phyloP scores from a whole-genome alignment of 2,797 vertebrate species.

The Ctenopoma multispine region DNA sequence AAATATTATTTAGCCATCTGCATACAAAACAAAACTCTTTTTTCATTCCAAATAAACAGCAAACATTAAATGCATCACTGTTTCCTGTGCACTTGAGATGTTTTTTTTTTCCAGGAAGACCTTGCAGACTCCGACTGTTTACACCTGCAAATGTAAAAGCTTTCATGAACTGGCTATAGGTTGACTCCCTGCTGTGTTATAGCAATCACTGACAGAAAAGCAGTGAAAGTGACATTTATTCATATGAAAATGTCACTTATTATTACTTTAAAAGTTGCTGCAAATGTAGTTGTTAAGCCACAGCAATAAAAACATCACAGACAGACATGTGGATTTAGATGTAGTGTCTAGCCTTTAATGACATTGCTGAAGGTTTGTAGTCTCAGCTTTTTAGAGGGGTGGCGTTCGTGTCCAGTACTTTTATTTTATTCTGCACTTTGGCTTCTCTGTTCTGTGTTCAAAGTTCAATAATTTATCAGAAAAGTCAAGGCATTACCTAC shows the following conservation, averaged over 20 bases:
- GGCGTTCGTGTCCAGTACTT: neutral
- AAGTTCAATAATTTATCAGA: conserved; percentile 31
- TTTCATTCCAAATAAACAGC: conserved; percentile 13
- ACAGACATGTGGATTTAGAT: conserved; percentile 1
- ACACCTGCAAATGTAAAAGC: conserved; percentile 62
- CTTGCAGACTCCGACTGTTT: conserved; percentile 42
- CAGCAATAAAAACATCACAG: conserved; percentile 31
- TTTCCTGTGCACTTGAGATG: conserved; percentile 4
- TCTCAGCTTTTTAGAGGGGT: conserved; percentile 10
- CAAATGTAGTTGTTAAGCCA: conserved; percentile 52
- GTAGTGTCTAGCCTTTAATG: conserved; percentile 36
- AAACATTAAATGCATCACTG: conserved; percentile 11
- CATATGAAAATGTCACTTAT: conserved; percentile 71
- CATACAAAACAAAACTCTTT: neutral
- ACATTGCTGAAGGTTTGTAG: conserved; percentile 33
- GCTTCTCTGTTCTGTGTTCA: conserved; percentile 4
- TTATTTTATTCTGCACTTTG: conserved; percentile 29
- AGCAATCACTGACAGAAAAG: conserved; percentile 62
- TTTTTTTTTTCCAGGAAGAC: conserved; percentile 12
- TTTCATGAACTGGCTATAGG: conserved; percentile 71
- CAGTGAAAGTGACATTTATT: conserved; percentile 73
- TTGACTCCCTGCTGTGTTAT: conserved; percentile 66
- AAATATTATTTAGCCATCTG: neutral
- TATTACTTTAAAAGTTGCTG: conserved; percentile 67
- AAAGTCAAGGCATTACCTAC: conserved; percentile 28